Evolutionary conservation across 2,113 vertebrate genomes (phyloP), one percentile per base, ranked within the genome.

Genomic region (Aptenodytes forsteri): DNA sequence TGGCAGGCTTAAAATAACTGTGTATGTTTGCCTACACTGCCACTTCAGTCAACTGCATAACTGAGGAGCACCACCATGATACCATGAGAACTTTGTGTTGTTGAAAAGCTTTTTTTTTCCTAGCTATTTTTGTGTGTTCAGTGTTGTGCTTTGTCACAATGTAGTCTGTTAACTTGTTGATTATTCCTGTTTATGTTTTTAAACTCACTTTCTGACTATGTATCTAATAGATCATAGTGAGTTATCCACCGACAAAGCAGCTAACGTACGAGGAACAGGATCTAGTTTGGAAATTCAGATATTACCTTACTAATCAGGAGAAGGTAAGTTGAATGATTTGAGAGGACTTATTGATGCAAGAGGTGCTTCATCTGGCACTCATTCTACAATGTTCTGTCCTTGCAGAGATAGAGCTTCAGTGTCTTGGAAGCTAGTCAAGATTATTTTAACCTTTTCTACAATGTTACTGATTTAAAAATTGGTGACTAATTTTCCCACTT

Each of bases 251-350:
- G 4, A 99, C 99, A 93, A 99, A 99, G 92, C 99, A 99, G 95
- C 98, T 99, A 96, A 99, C 99, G 0, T 99, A 99, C 3, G 99
- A 99, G 97, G 99, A 99, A 56, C 99, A 99, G 96, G 99, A 99
- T 97, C 98, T 99, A 92, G 99, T 99, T 95, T 99, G 99, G 99
- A 99, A 99, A 97, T 99, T 99, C 98, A 98, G 99, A 97, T 99
- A 99, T 62, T 99, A 99, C 96, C 99, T 99, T 94, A 99, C 99
- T 80, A 99, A 99, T 83, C 99, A 99, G 96, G 99, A 99, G 95
- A 99, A 99, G 98, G 99, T 99, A 84, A 96, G 97, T 77, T 38
- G 47, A 44, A 75, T 52, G 7, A 29, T 44, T 70, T 62, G 42
- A 50, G 30, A 65, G 10, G 9, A 25, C 12, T 49, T 40, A 26